Evolutionary conservation across 2,888 invertebrate species (phyloP), one percentile per base, ranked within the genome.

Genomic region (Cephus sareptanus): DNA sequence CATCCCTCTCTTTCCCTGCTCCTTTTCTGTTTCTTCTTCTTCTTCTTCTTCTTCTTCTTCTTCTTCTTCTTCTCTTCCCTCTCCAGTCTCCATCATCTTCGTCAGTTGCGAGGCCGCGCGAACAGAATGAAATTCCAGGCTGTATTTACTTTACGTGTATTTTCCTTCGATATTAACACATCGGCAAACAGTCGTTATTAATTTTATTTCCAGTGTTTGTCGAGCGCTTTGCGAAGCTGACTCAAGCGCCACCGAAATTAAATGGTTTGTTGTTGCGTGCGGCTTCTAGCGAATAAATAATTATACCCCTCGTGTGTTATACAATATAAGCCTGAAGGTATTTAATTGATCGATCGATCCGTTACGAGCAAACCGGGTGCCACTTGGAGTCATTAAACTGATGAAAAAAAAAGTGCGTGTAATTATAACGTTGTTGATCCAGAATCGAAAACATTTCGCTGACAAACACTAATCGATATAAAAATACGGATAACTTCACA

Each of bases 151-250:
- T 77, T 79, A 74, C 77, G 75, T 34, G 80, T 84, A 84, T 84
- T 84, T 84, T 84, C 82, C 80, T 84, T 83, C 84, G 80, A 84
- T 84, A 83, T 84, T 83, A 84, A 84, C 84, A 83, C 84, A 80
- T 82, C 76, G 80, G 80, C 77, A 83, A 83, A 82, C 83, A 83
- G 76, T 79, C 84, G 83, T 84, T 84, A 84, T 84, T 84, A 84
- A 84, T 84, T 84, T 83, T 82, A 84, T 82, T 84, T 83, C 81
- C 80, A 79, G 76, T 82, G 80, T 83, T 83, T 83, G 75, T 69
- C 76, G 40, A 75, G 73, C 74, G 77, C 79, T 78, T 70, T 76
- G 73, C 75, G 70, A 70, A 75, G 77, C 77, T 77, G 74, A 75
- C 75, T 73, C 79, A 79, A 76, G 73, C 76, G 73, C 76, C 74